phyloP scores from a whole-genome alignment of 2,888 invertebrate species.

The Cylloceria caligata region DNA sequence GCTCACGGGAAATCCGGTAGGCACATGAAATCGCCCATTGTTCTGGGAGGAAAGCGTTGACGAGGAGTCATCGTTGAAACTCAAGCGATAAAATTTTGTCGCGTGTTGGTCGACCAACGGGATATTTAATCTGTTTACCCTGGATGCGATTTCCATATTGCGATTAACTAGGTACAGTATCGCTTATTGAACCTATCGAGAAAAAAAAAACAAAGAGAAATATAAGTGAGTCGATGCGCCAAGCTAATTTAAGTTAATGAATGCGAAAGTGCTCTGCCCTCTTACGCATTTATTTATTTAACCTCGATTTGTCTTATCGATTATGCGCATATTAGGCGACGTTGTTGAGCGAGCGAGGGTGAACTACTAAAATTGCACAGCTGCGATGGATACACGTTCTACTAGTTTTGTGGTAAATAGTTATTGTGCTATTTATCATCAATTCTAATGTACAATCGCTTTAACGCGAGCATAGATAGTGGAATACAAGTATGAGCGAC shows the following conservation, averaged over 20 bases:
- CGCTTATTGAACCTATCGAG: not conserved
- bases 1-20: conserved; percentile 19
- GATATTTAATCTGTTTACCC: not conserved
- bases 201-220: not conserved
- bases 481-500: not conserved
- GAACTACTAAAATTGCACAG: not conserved
- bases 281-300: conserved; percentile 19
- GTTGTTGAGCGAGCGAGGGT: not conserved
- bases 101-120: not conserved
- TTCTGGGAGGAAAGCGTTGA: not conserved
- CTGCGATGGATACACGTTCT: not conserved
- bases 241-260: not conserved
- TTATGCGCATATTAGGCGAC: conserved; percentile 10
- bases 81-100: not conserved
- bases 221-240: not conserved
- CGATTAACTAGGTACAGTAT: not conserved
- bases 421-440: not conserved
- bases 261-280: not conserved
- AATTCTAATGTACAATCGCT: conserved; percentile 8
- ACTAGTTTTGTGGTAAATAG: not conserved
- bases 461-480: not conserved
- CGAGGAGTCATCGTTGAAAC: not conserved
- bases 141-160: not conserved
- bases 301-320: not conserved
- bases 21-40: not conserved